Conservation (phyloP, 2,113 vertebrate genomes). For the Channa argus region DNA sequence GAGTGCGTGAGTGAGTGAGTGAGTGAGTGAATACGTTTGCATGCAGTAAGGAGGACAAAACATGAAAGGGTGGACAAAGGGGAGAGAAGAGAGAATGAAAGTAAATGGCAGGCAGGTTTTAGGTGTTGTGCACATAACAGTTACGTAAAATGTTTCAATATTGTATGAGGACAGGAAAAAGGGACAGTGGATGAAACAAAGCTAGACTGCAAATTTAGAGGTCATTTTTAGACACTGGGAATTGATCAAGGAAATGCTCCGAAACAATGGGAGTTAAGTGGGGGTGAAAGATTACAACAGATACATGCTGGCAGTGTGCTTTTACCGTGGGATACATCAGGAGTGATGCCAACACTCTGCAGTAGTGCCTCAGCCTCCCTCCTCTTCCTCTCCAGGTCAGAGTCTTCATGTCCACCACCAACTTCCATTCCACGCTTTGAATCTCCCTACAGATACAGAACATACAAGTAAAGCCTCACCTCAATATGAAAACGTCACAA, state of each 20-base stretch:
- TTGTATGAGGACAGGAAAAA: constrained; percentile 13
- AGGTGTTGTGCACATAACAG: constrained; percentile 71
- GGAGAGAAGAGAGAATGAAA: constrained; percentile 79
- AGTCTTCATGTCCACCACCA: constrained; percentile 89
- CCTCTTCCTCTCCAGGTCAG: constrained; percentile 97
- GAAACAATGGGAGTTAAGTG: constrained; percentile 33
- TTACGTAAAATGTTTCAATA: constrained; percentile 49
- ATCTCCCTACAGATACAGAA: constrained; percentile 62
- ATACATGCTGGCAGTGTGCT: constrained; percentile 27
- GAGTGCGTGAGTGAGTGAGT: constrained; percentile 58
- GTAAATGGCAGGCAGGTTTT: constrained; percentile 77
- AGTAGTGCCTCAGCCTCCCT: constrained; percentile 96
- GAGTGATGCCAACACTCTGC: constrained; percentile 95
- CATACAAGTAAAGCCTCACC: neutral
- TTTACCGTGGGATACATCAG: constrained; percentile 92
- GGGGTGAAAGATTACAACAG: constrained; percentile 7
- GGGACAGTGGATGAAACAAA: constrained; percentile 37
- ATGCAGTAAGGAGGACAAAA: constrained; percentile 68
- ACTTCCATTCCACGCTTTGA: constrained; percentile 68
- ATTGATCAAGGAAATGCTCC: constrained; percentile 16
- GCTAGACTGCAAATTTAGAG: constrained; percentile 46
- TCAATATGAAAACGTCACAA: neutral
- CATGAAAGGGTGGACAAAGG: constrained; percentile 57
- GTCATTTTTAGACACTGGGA: constrained; percentile 18
- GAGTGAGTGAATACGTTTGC: constrained; percentile 58